Evolutionary conservation across 2,113 vertebrate genomes (phyloP).

Genomic region (Pygathrix nemaeus): DNA sequence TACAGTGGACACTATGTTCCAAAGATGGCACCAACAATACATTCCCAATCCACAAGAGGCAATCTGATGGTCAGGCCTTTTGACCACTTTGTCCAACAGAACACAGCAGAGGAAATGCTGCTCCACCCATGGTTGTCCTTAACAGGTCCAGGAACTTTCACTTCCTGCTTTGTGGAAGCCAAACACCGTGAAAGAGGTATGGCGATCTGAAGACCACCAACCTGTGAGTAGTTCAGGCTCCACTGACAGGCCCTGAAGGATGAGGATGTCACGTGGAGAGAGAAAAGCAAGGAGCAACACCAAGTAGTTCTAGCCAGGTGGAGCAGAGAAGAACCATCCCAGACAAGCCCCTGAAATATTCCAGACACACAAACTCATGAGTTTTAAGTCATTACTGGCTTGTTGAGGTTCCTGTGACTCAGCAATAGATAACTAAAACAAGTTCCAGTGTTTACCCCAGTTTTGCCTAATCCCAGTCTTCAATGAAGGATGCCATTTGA

Average conservation of each 20-base stretch:
- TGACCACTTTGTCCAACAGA: not conserved
- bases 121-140: fast-evolving
- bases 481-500: not conserved
- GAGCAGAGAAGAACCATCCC: not conserved
- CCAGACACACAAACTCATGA: not conserved
- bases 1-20: not conserved
- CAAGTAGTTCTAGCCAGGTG: not conserved
- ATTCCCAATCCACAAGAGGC: not conserved
- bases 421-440: not conserved
- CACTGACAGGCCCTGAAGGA: not conserved
- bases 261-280: not conserved
- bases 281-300: too few relatives aligned
- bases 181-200: not conserved
- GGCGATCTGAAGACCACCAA: not conserved
- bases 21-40: not conserved
- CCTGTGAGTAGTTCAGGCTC: not conserved
- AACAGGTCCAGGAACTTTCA: not conserved
- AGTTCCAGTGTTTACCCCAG: not conserved
- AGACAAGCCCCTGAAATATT: not conserved
- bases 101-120: fast-evolving
- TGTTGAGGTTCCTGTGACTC: not conserved
- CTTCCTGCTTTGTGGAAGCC: not conserved
- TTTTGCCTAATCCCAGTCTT: not conserved
- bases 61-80: not conserved
- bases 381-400: not conserved